A percentile compares a stretch with the other conserved stretches of the same genome.
Conservation (phyloP, 2,113 vertebrate species). For the Leptobrachium ailaonicum region DNA sequence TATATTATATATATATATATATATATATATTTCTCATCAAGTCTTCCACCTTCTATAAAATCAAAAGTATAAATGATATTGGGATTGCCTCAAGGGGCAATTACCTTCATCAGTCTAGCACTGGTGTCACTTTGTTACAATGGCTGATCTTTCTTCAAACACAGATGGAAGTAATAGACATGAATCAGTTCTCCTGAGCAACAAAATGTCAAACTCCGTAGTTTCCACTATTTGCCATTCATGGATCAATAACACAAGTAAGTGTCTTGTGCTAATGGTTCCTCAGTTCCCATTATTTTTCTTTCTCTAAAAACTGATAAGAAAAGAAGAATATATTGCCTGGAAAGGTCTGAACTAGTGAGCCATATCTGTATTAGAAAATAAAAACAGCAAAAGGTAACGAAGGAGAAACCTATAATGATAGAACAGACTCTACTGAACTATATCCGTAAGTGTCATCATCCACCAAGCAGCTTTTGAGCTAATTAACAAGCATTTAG, state of each 20-base stretch:
- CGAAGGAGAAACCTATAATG: too few species aligned
- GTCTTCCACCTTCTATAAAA: background rate
- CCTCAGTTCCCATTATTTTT: background rate
- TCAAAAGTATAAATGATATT: constrained; percentile 2
- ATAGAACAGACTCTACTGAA: too few species aligned
- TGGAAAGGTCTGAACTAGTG: background rate
- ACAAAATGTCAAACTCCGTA: background rate
- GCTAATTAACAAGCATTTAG: too few species aligned
- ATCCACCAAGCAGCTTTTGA: too few species aligned
- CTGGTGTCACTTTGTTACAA: constrained; percentile 7
- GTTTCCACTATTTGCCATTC: background rate
- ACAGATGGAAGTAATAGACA: constrained; percentile 7
- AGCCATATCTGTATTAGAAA: background rate
- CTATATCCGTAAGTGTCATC: too few species aligned
- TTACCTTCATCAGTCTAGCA: constrained; percentile 10
- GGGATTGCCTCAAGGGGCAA: background rate
- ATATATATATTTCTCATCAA: too few species aligned
- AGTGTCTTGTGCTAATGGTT: constrained; percentile 6
- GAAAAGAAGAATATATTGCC: background rate
- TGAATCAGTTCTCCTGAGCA: constrained; percentile 13
- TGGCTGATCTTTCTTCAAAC: constrained; percentile 1
- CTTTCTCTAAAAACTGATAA: background rate
- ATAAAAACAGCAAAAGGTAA: too few species aligned
- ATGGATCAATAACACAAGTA: constrained; percentile 25
- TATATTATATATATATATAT: too few species aligned